These are phyloP conservation scores for Tachina fera DNA, from an alignment of 2,888 invertebrate species.

Conservation along the genomic window DNA sequence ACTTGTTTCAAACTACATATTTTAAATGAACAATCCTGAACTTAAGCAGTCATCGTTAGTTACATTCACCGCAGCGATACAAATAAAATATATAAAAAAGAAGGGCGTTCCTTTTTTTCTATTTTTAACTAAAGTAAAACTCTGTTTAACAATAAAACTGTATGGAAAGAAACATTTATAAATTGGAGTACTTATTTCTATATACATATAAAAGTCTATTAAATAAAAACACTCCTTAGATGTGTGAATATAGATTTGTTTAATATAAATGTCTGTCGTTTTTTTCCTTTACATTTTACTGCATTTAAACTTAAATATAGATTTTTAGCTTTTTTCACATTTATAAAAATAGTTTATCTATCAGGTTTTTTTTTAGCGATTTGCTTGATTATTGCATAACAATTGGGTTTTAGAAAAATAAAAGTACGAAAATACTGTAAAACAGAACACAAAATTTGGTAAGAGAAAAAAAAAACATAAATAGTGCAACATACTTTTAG, in stretches of 20 bases:
- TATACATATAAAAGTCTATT: constrained; percentile 9
- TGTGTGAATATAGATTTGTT: constrained; percentile 65
- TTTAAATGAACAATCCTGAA: not conserved
- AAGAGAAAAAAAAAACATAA: constrained; percentile 12
- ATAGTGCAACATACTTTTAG: constrained; percentile 42
- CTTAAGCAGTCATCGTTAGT: not conserved
- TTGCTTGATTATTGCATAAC: constrained; percentile 67
- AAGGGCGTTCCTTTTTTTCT: constrained; percentile 60
- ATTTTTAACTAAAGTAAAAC: constrained; percentile 7
- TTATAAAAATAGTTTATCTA: constrained; percentile 51
- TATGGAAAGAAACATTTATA: constrained; percentile 32
- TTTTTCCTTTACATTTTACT: constrained; percentile 7
- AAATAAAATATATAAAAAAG: constrained; percentile 37
- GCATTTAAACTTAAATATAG: constrained; percentile 11
- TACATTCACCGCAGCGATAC: not conserved
- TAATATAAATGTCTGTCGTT: constrained; percentile 10
- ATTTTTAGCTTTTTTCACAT: not conserved
- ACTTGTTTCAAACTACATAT: not conserved
- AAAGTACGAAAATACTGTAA: constrained; percentile 14
- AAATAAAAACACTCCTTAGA: constrained; percentile 62
- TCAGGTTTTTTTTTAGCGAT: constrained; percentile 52
- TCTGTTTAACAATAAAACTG: constrained; percentile 11
- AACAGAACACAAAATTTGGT: constrained; percentile 42
- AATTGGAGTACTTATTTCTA: constrained; percentile 11
- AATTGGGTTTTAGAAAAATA: constrained; percentile 33